Evolutionary conservation across 2,888 invertebrate genomes (phyloP), one percentile per base, ranked within the genome.

Genomic region (Parnassius mnemosyne): DNA sequence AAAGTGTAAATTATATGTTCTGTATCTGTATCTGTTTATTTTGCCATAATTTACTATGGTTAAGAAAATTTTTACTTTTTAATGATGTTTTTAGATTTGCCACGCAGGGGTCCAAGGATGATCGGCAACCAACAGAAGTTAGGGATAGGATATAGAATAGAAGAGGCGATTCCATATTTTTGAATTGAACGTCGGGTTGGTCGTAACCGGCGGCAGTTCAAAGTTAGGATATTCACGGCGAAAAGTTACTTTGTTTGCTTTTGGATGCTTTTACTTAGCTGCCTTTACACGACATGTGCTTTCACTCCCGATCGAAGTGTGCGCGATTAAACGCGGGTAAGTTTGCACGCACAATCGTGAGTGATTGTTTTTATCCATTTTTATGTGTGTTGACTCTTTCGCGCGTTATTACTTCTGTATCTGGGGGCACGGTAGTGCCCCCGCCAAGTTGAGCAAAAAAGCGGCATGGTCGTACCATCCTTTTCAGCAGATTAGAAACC

Each of bases 211-310:
- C 95, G 25, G 95, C 95, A 25, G 92, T 94, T 67, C 92, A 96
- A 41, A 94, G 94, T 78, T 96, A 95, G 95, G 95, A 94, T 84
- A 95, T 96, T 77, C 95, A 96, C 78, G 95, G 95, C 72, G 93
- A 95, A 83, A 93, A 94, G 94, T 95, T 95, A 87, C 54, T 58
- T 63, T 63, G 20, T 63, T 58, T 63, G 58, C 53, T 63, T 46
- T 16, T 53, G 57, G 57, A 49, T n/a, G n/a, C n/a, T n/a, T n/a
- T n/a, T n/a, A n/a, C n/a, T 62, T 63, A 20, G 20, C 20, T 2
- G 20, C 20, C 20, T 20, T 20, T 20, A 20, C 20, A 20, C 20
- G 20, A 20, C 20, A 20, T 2, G 20, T 20, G 20, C 20, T 20
- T 20, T 20, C 2, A 2, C 2, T 20, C 20, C 2, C 20, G 20